Conservation (phyloP, 2,888 invertebrate species). For the Mystacides longicornis region DNA sequence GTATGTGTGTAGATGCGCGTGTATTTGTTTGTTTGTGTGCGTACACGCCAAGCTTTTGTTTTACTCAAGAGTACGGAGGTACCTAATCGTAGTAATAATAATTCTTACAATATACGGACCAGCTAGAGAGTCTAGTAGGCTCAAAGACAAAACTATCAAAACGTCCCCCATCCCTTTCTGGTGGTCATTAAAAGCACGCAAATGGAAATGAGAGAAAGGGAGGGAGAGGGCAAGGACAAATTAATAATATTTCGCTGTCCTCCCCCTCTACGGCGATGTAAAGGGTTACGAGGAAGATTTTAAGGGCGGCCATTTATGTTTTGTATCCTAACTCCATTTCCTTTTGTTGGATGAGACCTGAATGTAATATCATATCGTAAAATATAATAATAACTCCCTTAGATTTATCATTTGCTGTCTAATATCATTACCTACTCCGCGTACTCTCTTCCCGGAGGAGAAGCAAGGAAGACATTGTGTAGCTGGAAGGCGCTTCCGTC, state of each 20-base stretch:
- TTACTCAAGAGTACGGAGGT: constrained; percentile 20
- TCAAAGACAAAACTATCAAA: constrained; percentile 8
- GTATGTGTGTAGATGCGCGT: too few relatives aligned
- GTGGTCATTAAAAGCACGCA: background rate
- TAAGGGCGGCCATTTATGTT: constrained; percentile 19
- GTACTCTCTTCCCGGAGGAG: too few relatives aligned
- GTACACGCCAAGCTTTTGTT: constrained; percentile 25
- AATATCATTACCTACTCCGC: too few relatives aligned
- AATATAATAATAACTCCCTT: background rate
- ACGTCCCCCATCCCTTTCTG: constrained; percentile 12
- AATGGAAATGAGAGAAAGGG: constrained; percentile 11
- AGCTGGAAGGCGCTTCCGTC: too few relatives aligned
- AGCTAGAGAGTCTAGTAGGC: too few relatives aligned
- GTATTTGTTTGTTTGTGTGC: too few relatives aligned
- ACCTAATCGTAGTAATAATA: too few relatives aligned
- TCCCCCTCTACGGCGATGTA: constrained; percentile 1
- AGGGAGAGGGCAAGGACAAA: constrained; percentile 23
- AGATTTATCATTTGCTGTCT: background rate
- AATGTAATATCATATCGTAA: constrained; percentile 1
- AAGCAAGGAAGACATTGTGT: too few relatives aligned
- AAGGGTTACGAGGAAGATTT: constrained; percentile 20
- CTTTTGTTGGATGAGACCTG: constrained; percentile 1
- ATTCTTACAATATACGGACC: too few relatives aligned
- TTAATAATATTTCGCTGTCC: constrained; percentile 20
- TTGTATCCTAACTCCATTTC: constrained; percentile 18